phyloP scores from a whole-genome alignment of 2,888 invertebrate species.

The Cloeon dipterum region DNA sequence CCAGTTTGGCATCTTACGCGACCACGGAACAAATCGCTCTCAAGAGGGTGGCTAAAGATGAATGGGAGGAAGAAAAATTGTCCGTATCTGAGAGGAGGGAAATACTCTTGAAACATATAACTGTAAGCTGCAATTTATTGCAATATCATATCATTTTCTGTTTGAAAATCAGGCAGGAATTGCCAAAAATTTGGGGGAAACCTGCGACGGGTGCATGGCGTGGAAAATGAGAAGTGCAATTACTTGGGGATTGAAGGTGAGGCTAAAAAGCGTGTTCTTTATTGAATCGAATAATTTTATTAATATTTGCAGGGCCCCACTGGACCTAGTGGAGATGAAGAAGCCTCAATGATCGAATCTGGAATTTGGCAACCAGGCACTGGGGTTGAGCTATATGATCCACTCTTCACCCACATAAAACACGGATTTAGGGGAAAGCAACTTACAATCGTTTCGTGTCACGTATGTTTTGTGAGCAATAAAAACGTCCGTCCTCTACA shows the following conservation, averaged over 20 bases:
- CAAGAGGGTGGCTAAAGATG: slow-evolving; percentile 56
- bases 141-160: not conserved
- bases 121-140: slow-evolving; percentile 32
- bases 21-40: slow-evolving; percentile 49
- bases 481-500: not conserved
- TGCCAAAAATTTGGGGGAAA: slow-evolving; percentile 12
- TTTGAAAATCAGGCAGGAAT: not conserved
- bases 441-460: slow-evolving; percentile 49
- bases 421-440: slow-evolving; percentile 55
- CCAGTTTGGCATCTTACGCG: slow-evolving; percentile 42
- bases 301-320: slow-evolving; percentile 1
- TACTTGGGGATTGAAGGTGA: slow-evolving; percentile 30
- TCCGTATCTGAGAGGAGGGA: slow-evolving; percentile 39
- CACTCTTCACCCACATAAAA: slow-evolving; percentile 52
- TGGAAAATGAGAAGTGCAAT: slow-evolving; percentile 32
- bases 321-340: not conserved
- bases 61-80: slow-evolving; percentile 60
- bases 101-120: slow-evolving; percentile 38
- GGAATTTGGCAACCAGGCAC: slow-evolving; percentile 52
- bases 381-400: slow-evolving; percentile 40
- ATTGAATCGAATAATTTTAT: too few species aligned
- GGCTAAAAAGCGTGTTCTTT: too few species aligned
- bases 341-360: slow-evolving; percentile 22
- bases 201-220: slow-evolving; percentile 28
- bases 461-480: slow-evolving; percentile 30